A percentile compares a stretch with the other conserved stretches of the same genome.
Evolutionary conservation across 1,140 invertebrate species (phyloP).

Genomic region (Drosophila punjabiensis): DNA sequence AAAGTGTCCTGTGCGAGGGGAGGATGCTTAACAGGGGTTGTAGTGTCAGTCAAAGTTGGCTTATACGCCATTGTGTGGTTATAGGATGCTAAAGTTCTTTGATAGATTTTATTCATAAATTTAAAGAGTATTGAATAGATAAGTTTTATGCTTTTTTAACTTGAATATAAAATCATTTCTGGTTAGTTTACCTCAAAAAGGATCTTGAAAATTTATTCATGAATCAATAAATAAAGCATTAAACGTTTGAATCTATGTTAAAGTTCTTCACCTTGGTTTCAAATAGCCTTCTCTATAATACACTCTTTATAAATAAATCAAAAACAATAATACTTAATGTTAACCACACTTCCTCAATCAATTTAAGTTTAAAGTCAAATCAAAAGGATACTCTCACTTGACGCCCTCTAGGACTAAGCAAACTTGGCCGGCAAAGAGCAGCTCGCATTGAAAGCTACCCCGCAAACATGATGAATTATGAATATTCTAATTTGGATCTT

Average conservation of each 20-base stretch:
- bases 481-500: slow-evolving; percentile 81
- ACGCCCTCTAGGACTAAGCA: slow-evolving; percentile 17
- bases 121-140: not conserved
- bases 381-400: not conserved
- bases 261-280: not conserved
- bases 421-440: slow-evolving; percentile 52
- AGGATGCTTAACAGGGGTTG: slow-evolving; percentile 2
- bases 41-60: not conserved
- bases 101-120: slow-evolving; percentile 5
- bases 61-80: slow-evolving; percentile 10
- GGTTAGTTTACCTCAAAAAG: not conserved
- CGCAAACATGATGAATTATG: slow-evolving; percentile 75
- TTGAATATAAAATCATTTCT: not conserved
- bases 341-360: slow-evolving; percentile 7
- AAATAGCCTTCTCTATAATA: not conserved
- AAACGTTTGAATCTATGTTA: too few species aligned
- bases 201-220: not conserved
- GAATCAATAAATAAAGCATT: not conserved
- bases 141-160: not conserved
- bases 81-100: not conserved
- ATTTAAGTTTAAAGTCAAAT: slow-evolving; percentile 1
- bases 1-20: not conserved
- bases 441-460: slow-evolving; percentile 31
- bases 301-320: not conserved
- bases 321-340: not conserved